Conservation (phyloP, 2,888 invertebrate genomes). For the Acrobasis repandana region DNA sequence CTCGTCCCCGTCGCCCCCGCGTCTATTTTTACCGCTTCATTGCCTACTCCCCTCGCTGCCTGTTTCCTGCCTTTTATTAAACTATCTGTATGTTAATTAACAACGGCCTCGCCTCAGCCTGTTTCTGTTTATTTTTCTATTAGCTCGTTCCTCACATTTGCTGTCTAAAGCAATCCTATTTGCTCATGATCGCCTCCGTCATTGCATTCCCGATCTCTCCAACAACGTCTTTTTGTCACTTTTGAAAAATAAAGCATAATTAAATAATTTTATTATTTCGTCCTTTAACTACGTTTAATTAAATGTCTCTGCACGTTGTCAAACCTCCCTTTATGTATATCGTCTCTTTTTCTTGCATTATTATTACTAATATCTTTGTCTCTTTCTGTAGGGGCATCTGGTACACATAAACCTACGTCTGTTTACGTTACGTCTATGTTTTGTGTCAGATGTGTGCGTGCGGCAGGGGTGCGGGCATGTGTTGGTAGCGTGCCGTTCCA, state of each 20-base stretch:
- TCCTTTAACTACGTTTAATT: conserved; percentile 78
- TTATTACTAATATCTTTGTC: conserved; percentile 58
- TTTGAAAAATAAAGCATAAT: not conserved
- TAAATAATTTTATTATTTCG: conserved; percentile 53
- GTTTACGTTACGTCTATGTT: conserved; percentile 71
- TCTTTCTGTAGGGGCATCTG: conserved; percentile 79
- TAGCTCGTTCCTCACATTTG: conserved; percentile 62
- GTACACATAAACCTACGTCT: conserved; percentile 78
- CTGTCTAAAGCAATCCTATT: conserved; percentile 55
- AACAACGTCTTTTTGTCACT: not conserved
- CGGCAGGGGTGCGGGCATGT: conserved; percentile 71
- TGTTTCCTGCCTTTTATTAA: conserved; percentile 82
- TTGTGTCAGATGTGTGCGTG: conserved; percentile 53
- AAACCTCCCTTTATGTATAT: conserved; percentile 55
- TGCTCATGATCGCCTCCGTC: conserved; percentile 33
- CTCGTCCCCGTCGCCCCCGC: conserved; percentile 70
- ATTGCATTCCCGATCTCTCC: conserved; percentile 15
- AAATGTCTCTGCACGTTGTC: conserved; percentile 73
- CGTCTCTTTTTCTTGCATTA: conserved; percentile 59
- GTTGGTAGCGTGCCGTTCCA: conserved; percentile 65
- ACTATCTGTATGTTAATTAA: conserved; percentile 83
- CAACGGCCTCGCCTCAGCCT: conserved; percentile 69
- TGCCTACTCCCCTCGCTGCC: conserved; percentile 78
- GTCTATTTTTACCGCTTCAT: conserved; percentile 83
- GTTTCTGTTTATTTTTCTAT: conserved; percentile 74